A percentile compares a stretch with the other conserved stretches of the same genome.
Conservation (phyloP, 37 sponge, comb jelly and placozoan genomes). For the Axinella damicornis region DNA sequence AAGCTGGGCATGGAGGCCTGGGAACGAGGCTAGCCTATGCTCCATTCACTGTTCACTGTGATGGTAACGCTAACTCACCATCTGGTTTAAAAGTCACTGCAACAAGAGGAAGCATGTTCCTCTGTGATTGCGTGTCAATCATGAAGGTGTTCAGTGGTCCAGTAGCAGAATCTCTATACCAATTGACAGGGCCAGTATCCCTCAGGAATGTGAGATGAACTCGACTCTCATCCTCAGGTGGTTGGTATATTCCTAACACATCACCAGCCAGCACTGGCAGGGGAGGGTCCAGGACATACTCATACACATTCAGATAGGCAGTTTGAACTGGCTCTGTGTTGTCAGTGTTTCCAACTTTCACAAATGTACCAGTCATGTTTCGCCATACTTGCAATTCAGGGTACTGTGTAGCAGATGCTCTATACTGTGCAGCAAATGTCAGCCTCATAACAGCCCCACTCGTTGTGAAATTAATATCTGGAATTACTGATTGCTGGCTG, state of each 20-base stretch:
- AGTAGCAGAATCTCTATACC: too few relatives aligned
- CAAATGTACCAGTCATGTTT: neutral
- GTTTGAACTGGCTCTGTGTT: neutral
- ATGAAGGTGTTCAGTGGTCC: too few relatives aligned
- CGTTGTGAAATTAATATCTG: neutral
- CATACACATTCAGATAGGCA: neutral
- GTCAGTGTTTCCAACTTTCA: neutral
- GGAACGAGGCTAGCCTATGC: too few relatives aligned
- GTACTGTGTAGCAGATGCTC: neutral
- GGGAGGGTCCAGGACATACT: neutral
- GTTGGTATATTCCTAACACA: slow-evolving; percentile 3
- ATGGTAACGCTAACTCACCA: too few relatives aligned
- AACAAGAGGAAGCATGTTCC: too few relatives aligned
- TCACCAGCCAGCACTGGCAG: slow-evolving; percentile 4
- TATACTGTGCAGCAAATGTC: neutral
- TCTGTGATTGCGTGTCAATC: too few relatives aligned
- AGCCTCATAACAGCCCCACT: neutral
- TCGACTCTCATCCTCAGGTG: neutral
- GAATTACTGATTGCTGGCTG: neutral
- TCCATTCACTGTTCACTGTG: too few relatives aligned
- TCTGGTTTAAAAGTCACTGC: too few relatives aligned
- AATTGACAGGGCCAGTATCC: too few relatives aligned
- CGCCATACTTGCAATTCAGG: slow-evolving; percentile 5
- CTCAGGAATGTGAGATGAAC: too few relatives aligned
- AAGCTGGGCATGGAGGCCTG: too few relatives aligned